phyloP scores from a whole-genome alignment of 2,113 vertebrate genomes.

The Podocnemis expansa region DNA sequence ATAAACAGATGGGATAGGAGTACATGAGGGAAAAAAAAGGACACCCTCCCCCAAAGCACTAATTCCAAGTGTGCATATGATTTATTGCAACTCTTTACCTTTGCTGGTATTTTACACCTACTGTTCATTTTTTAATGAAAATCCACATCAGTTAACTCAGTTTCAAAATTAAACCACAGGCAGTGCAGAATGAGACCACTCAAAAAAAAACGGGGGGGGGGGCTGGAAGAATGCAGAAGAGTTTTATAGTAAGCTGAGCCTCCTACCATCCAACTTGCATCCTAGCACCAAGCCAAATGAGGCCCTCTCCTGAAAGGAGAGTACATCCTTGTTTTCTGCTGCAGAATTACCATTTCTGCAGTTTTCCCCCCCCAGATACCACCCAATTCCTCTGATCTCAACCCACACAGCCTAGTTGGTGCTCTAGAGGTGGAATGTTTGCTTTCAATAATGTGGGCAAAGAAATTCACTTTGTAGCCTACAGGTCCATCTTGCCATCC shows the following conservation, averaged over 20 bases:
- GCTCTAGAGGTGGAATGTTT: constrained; percentile 35
- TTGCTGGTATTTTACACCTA: constrained; percentile 66
- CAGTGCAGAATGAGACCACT: constrained; percentile 48
- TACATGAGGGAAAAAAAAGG: neutral
- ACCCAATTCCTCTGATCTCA: constrained; percentile 24
- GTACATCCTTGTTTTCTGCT: neutral
- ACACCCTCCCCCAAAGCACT: neutral
- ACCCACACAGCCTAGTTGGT: neutral
- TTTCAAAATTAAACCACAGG: constrained; percentile 68
- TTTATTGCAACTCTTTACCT: constrained; percentile 76
- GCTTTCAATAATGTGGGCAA: constrained; percentile 17
- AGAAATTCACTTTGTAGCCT: neutral
- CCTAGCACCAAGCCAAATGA: neutral
- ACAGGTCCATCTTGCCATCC: neutral
- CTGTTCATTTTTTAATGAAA: constrained; percentile 71
- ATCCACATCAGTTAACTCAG: constrained; percentile 70
- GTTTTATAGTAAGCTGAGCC: neutral
- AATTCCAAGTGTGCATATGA: constrained; percentile 5
- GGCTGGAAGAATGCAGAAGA: neutral
- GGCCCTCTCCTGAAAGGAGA: neutral
- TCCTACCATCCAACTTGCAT: neutral
- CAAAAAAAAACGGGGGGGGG: neutral
- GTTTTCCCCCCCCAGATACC: constrained; percentile 31
- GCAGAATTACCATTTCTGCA: neutral
- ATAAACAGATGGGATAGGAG: neutral